Conservation (phyloP, 2,888 invertebrate species). For the Coenonympha glycerion region DNA sequence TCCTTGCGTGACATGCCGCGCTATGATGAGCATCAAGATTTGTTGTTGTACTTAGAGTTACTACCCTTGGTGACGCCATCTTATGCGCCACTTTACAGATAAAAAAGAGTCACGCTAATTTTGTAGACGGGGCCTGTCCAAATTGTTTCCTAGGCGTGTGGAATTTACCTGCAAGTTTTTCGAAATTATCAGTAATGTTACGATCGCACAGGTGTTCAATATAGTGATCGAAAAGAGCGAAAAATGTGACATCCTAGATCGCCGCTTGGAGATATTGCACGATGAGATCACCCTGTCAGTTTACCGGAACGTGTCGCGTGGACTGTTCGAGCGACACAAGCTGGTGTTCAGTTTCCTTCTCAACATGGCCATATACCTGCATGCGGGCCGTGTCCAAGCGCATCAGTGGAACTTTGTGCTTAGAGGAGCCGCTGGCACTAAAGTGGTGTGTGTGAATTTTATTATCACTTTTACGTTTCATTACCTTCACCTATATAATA, state of each 20-base stretch:
- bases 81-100: too few relatives aligned
- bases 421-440: conserved; percentile 80
- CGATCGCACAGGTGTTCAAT: conserved; percentile 81
- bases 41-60: too few relatives aligned
- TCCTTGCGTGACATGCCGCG: too few relatives aligned
- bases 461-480: too few relatives aligned
- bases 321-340: conserved; percentile 93
- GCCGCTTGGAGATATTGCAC: conserved; percentile 81
- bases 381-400: conserved; percentile 75
- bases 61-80: too few relatives aligned
- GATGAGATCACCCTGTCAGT: conserved; percentile 87
- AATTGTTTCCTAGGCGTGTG: too few relatives aligned
- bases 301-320: conserved; percentile 91
- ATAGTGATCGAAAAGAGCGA: conserved; percentile 86
- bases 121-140: too few relatives aligned
- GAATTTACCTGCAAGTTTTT: too few relatives aligned
- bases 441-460: conserved; percentile 63
- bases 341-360: conserved; percentile 90
- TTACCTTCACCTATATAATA: too few relatives aligned
- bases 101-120: too few relatives aligned
- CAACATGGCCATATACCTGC: conserved; percentile 83
- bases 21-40: too few relatives aligned
- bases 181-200: too few relatives aligned
- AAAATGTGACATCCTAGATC: conserved; percentile 78
- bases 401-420: conserved; percentile 87